These are phyloP conservation scores for Idaea aversata DNA, from an alignment of 2,888 invertebrate genomes.

Conservation along the genomic window DNA sequence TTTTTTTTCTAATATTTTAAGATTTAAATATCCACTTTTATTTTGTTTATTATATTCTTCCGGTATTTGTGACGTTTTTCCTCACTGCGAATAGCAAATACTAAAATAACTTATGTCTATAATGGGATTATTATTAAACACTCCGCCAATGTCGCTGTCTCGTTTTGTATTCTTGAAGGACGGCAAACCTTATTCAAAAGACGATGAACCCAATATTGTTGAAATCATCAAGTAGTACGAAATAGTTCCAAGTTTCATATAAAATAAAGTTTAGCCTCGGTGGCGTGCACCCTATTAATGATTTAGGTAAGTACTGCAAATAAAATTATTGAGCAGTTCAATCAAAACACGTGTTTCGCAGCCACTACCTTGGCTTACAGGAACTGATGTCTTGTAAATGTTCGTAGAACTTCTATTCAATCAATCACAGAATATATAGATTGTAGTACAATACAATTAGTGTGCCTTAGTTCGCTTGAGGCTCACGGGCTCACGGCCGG, in stretches of 20 bases:
- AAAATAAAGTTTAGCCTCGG: no score
- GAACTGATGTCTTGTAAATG: not conserved
- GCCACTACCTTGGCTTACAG: not conserved
- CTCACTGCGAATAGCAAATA: not conserved
- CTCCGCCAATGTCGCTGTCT: not conserved
- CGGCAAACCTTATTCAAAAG: constrained; percentile 1
- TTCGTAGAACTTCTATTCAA: not conserved
- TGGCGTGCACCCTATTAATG: not conserved
- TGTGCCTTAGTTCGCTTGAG: not conserved
- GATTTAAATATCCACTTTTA: not conserved
- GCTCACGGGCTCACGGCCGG: not conserved
- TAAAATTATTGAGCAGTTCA: not conserved
- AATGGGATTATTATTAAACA: not conserved
- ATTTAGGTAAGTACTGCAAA: not conserved
- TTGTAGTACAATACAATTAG: not conserved
- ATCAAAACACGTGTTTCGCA: not conserved
- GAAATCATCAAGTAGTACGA: not conserved
- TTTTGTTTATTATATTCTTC: not conserved
- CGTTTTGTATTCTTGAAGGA: not conserved
- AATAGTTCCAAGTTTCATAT: not conserved
- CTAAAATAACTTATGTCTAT: not conserved
- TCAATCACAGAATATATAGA: not conserved
- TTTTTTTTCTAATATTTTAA: no score
- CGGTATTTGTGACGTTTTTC: not conserved
- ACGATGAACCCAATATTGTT: not conserved